Percentiles rank a stretch among this genome's conserved stretches.
Conservation (phyloP, 2,888 invertebrate genomes). For the Leptinotarsa peninsularis region DNA sequence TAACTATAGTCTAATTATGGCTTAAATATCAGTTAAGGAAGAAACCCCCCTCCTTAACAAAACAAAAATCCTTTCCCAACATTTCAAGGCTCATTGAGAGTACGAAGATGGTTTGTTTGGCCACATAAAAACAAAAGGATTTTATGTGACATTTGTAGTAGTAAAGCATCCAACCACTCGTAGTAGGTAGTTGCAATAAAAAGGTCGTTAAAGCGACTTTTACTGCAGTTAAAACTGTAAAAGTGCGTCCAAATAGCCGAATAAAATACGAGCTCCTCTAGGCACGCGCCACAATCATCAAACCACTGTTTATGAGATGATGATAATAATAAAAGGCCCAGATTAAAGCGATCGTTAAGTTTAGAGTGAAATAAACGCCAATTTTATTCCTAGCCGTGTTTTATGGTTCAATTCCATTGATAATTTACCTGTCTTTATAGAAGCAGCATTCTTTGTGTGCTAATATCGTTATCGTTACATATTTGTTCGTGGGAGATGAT, state of each 20-base stretch:
- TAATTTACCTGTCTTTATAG: constrained; percentile 58
- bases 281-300: constrained; percentile 63
- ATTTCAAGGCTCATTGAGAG: constrained; percentile 18
- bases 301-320: constrained; percentile 64
- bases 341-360: constrained; percentile 66
- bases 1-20: no score
- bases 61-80: background rate
- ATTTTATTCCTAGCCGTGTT: constrained; percentile 64
- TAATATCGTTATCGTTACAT: constrained; percentile 46
- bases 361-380: constrained; percentile 65
- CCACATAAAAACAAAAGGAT: constrained; percentile 48
- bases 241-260: constrained; percentile 65
- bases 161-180: constrained; percentile 55
- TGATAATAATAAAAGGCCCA: constrained; percentile 65
- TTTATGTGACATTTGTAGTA: constrained; percentile 57
- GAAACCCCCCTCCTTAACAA: background rate
- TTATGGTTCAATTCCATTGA: constrained; percentile 63
- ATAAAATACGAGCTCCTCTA: constrained; percentile 64
- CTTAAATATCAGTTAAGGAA: background rate
- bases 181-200: constrained; percentile 66
- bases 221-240: constrained; percentile 67
- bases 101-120: constrained; percentile 36
- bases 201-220: constrained; percentile 66
- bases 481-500: background rate
- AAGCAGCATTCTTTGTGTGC: constrained; percentile 46